Base-by-base conservation (phyloP, 1,140 invertebrate genomes). In the Vanessa atalanta region DNA sequence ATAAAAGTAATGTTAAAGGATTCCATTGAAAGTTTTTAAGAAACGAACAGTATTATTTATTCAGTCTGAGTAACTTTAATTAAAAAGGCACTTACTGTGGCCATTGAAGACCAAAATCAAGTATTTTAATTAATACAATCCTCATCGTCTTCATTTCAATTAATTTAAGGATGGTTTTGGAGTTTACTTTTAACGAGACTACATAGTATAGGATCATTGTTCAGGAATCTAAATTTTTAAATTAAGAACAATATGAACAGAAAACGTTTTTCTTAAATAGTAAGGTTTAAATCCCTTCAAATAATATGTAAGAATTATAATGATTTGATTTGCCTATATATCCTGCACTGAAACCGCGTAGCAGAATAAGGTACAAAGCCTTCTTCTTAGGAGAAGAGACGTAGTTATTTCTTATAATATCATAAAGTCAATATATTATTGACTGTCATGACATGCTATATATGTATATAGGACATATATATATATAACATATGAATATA, bases 81-180 rank as follows among this genome's bases (percentile, higher is more conserved):
- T 79, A 79, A 81, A 80, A 81, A 79, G 70, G 72, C 65, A 72
- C 80, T 73, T 70, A 76, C 65, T 70, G 66, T 57, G 60, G 69
- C 77, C 64, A 77, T 75, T 73, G 77, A 79, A 79, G 63, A 75
- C 78, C 73, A 70, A 78, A 81, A 79, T 81, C 80, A 79, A 79
- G 80, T 76, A 77, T 81, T 81, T 81, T 81, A 81, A 81, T 81
- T 81, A 81, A 81, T 79, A 79, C 80, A 75, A 73, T 81, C 64
- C 71, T 76, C 78, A 76, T 77, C 80, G 73, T 78, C 65, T 73
- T 81, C 75, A 66, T 76, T 78, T 79, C 75, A 79, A 81, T 81
- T 77, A 81, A 81, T 79, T 79, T 63, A 71, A 73, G 69, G 73
- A 70, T 73, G 73, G 72, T 72, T 75, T 79, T 53, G 70, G 70